Conservation (phyloP, 2,888 invertebrate species). For the Polietes domitor region DNA sequence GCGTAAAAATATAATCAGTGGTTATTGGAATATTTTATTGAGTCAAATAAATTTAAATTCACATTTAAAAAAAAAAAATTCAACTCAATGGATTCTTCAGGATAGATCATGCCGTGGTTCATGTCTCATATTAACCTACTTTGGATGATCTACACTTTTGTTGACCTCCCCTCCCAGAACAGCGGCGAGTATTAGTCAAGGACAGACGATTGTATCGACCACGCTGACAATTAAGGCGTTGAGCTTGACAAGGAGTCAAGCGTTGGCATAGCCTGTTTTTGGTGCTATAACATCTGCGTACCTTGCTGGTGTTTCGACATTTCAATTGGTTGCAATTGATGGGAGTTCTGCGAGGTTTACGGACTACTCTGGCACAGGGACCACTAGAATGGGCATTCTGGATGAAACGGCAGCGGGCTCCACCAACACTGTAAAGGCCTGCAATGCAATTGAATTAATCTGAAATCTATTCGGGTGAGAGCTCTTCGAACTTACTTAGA, state of each 20-base stretch:
- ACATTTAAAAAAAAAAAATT: too few species aligned
- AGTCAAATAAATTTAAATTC: too few species aligned
- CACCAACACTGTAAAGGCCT: neutral
- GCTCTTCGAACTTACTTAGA: constrained; percentile 16
- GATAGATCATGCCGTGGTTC: neutral
- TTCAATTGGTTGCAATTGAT: constrained; percentile 41
- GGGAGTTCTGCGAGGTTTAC: constrained; percentile 1
- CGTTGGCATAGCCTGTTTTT: constrained; percentile 65
- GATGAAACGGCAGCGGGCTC: constrained; percentile 49
- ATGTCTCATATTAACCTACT: constrained; percentile 22
- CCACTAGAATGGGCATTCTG: constrained; percentile 39
- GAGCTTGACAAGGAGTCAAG: constrained; percentile 71
- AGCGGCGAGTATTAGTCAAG: neutral
- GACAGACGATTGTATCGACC: constrained; percentile 25
- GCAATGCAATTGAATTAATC: neutral
- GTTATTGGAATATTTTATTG: too few species aligned
- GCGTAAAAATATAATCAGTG: too few species aligned
- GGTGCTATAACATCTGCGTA: constrained; percentile 69
- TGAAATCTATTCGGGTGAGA: constrained; percentile 45
- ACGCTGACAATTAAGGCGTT: constrained; percentile 70
- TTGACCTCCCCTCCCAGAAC: constrained; percentile 62
- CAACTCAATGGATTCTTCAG: neutral
- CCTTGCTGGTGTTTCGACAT: constrained; percentile 53
- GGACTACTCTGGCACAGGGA: constrained; percentile 42
- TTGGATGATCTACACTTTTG: constrained; percentile 60